These are phyloP conservation scores for Contarinia nasturtii DNA, from an alignment of 1,140 invertebrate genomes.

Conservation along the genomic window DNA sequence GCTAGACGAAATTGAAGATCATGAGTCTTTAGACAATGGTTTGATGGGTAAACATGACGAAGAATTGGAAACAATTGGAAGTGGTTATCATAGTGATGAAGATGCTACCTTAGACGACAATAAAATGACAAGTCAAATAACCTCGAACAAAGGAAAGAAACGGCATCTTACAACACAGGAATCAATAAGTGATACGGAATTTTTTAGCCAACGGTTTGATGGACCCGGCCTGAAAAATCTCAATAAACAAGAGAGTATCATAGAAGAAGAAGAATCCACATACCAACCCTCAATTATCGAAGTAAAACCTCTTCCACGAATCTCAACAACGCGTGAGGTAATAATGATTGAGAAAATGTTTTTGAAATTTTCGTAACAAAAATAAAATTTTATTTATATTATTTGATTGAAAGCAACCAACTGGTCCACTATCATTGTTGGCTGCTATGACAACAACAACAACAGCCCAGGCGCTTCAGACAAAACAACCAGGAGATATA, in stretches of 20 bases:
- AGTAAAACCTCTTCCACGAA: no score
- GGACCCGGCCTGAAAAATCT: slow-evolving; percentile 1
- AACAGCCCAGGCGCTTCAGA: slow-evolving; percentile 1
- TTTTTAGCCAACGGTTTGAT: background rate
- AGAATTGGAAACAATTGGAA: background rate
- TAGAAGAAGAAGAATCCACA: slow-evolving; percentile 11
- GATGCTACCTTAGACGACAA: background rate
- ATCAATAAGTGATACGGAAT: slow-evolving; percentile 2
- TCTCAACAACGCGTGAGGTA: no score
- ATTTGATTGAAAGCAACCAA: no score
- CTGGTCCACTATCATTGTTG: no score
- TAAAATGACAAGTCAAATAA: slow-evolving; percentile 7
- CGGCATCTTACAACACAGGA: slow-evolving; percentile 1
- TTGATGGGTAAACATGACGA: background rate
- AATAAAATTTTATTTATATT: no score
- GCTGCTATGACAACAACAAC: no score
- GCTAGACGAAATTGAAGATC: background rate
- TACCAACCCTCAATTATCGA: background rate
- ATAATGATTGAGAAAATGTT: no score
- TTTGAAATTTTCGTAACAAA: no score
- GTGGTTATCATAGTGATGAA: background rate
- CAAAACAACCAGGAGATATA: slow-evolving; percentile 3
- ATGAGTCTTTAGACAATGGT: background rate
- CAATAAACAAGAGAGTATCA: slow-evolving; percentile 20
- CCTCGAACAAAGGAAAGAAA: background rate